Conservation (phyloP, 2,888 invertebrate species). For the Sesamia inferens region DNA sequence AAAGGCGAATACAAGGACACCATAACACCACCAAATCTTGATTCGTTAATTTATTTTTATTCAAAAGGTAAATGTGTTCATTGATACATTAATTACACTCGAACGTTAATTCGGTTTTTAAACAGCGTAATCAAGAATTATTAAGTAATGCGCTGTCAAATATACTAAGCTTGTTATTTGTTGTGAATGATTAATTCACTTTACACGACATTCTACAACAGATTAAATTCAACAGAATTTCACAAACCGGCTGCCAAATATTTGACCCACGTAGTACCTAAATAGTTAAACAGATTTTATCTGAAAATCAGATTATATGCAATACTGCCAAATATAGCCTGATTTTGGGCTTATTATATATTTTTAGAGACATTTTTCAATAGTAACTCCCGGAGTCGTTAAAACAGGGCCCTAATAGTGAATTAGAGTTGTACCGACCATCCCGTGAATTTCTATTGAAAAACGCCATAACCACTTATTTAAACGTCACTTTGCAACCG, state of each 20-base stretch:
- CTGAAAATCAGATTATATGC: not conserved
- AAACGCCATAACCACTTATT: not conserved
- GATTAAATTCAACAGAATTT: not conserved
- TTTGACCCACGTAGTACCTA: not conserved
- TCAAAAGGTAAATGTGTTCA: not conserved
- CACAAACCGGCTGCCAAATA: not conserved
- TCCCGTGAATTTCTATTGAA: too few species aligned
- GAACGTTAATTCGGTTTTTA: not conserved
- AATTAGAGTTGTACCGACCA: too few species aligned
- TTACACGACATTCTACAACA: not conserved
- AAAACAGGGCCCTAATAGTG: too few species aligned
- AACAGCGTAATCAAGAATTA: not conserved
- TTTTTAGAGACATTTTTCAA: not conserved
- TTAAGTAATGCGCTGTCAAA: not conserved
- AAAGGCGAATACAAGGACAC: slow-evolving; percentile 28
- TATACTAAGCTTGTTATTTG: not conserved
- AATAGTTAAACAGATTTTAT: not conserved
- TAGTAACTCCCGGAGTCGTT: not conserved
- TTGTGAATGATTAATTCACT: not conserved
- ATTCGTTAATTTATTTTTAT: not conserved
- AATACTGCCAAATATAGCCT: not conserved
- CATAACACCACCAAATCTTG: not conserved
- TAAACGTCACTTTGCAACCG: not conserved
- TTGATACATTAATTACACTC: not conserved
- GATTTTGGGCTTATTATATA: not conserved